Conservation (phyloP, 2,797 vertebrate species). For the Poecilia wingei region DNA sequence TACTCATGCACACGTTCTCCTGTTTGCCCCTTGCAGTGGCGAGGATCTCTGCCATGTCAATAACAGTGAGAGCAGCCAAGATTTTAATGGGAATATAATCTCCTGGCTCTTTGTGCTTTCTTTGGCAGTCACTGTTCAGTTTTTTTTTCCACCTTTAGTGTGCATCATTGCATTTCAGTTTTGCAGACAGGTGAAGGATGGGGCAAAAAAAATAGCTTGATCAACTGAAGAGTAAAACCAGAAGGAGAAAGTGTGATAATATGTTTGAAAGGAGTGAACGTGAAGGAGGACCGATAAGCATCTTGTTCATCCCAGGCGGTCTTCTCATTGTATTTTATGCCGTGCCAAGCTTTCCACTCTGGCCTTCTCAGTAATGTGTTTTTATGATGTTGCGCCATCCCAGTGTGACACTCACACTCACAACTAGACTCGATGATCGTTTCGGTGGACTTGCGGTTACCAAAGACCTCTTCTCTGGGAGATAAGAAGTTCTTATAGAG, state of each 20-base stretch:
- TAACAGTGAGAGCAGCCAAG: conserved; percentile 69
- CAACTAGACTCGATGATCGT: conserved; percentile 55
- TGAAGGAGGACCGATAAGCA: conserved; percentile 9
- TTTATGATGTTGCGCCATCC: conserved; percentile 41
- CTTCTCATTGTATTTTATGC: conserved; percentile 46
- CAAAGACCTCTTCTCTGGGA: conserved; percentile 53
- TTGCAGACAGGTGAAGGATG: conserved; percentile 15
- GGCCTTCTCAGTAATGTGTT: conserved; percentile 37
- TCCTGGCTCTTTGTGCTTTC: conserved; percentile 66
- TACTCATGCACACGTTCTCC: conserved; percentile 24
- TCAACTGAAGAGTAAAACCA: conserved; percentile 20
- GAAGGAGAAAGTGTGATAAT: not conserved
- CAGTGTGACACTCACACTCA: conserved; percentile 28
- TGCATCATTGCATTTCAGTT: conserved; percentile 38
- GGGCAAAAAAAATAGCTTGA: conserved; percentile 27
- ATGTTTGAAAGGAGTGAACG: not conserved
- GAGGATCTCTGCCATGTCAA: conserved; percentile 64
- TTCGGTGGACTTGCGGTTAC: conserved; percentile 52
- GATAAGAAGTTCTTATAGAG: conserved; percentile 62
- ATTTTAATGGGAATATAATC: conserved; percentile 75
- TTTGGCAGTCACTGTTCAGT: conserved; percentile 43
- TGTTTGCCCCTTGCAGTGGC: conserved; percentile 55
- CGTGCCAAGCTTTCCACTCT: conserved; percentile 15
- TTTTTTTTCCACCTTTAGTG: conserved; percentile 19
- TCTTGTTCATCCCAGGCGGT: conserved; percentile 28